phyloP scores from a whole-genome alignment of 2,113 vertebrate genomes.

The Panurus biarmicus region DNA sequence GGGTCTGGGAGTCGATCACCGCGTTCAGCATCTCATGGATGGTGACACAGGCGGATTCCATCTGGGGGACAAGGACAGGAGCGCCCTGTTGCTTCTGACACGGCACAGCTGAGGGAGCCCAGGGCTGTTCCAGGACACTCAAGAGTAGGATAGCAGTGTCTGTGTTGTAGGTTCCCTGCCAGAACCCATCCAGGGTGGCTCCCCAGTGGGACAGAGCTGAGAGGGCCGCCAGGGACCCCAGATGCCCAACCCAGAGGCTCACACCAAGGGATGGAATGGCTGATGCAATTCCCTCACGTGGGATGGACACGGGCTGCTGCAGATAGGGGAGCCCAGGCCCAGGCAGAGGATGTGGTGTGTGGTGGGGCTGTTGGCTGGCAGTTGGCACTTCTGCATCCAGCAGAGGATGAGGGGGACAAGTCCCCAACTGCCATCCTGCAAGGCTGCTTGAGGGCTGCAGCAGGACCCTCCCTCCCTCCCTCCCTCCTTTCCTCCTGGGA shows the following conservation, averaged over 20 bases:
- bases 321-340: not conserved
- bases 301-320: not conserved
- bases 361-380: not conserved
- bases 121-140: not conserved
- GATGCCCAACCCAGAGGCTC: not conserved
- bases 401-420: fast-evolving
- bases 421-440: fast-evolving
- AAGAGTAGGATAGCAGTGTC: not conserved
- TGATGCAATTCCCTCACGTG: fast-evolving
- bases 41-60: constrained; percentile 85
- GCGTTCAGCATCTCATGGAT: constrained; percentile 85
- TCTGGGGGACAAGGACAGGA: constrained; percentile 56
- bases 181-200: not conserved
- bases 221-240: fast-evolving
- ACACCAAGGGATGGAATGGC: not conserved
- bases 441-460: not conserved
- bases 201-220: not conserved
- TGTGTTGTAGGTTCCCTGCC: not conserved
- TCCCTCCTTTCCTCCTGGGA: fast-evolving
- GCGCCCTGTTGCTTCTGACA: fast-evolving
- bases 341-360: not conserved
- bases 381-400: constrained; percentile 31
- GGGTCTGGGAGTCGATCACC: constrained; percentile 81
- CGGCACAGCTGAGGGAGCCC: fast-evolving
- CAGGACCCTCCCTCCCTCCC: not conserved